Evolutionary conservation across 1,140 invertebrate genomes (phyloP), one percentile per base, ranked within the genome.

Genomic region (Diploscapter pachys): DNA sequence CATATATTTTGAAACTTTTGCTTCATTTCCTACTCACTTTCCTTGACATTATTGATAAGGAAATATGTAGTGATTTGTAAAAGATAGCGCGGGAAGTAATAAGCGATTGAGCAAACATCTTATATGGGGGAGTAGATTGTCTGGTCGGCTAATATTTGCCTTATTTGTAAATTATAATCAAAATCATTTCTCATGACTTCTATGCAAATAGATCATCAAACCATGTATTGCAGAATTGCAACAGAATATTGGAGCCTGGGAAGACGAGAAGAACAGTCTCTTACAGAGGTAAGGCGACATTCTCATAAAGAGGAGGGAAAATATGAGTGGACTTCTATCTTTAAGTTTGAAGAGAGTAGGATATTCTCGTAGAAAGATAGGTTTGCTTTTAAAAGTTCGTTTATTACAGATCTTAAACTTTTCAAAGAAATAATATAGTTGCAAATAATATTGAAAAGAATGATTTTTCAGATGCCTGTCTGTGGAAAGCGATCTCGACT

Each of bases 401-500:
- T 59, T 11, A 59, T 11, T 31, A 11, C 57, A 59, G 31, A 59
- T 59, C 9, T 11, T 59, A 31, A 11, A 59, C 57, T 66, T 9
- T 70, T 70, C 31, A 31, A 31, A 31, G 31, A 31, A 31, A 31
- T 31, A 31, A 31, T 1, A 31, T 31, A 31, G 31, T 31, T 31
- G 31, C 31, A 31, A 31, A 31, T 31, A 31, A 31, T 11, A 59
- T 31, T 59, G 9, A 59, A 59, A 59, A 11, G 31, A 59, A 11
- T 11, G 9, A 59, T 31, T 66, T 9, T 70, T 70, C 52, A 72
- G 74, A 48, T 79, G 78, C 66, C 63, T 80, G 5, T 72, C 63
- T 31, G 72, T 63, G 11, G 79, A 80, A 64, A 77, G 67, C 52
- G 77, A 80, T 63, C 64, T 80, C 4, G 79, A 80, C 11, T 79